Conservation (phyloP, 2,888 invertebrate species). For the Pyrrhosoma nymphula region DNA sequence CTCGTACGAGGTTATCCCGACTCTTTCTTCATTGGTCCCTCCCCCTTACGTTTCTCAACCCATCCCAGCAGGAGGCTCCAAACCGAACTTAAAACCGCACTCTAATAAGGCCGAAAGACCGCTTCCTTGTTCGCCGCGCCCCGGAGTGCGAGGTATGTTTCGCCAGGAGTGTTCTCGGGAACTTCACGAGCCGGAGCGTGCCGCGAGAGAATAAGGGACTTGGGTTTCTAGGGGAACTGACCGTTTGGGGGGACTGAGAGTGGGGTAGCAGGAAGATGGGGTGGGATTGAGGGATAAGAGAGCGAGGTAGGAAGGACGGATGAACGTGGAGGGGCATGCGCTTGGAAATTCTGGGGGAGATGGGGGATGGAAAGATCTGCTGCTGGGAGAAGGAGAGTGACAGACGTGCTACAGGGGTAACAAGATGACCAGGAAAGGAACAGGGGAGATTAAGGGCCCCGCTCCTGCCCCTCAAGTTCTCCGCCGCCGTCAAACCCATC, state of each 20-base stretch:
- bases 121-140: constrained; percentile 40
- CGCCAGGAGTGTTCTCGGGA: background rate
- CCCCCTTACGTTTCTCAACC: background rate
- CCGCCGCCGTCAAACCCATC: background rate
- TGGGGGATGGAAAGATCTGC: background rate
- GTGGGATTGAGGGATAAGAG: background rate
- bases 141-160: constrained; percentile 61
- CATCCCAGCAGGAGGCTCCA: background rate
- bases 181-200: background rate
- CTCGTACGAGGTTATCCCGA: background rate
- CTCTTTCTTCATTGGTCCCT: background rate
- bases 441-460: constrained; percentile 27
- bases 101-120: constrained; percentile 49
- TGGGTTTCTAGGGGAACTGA: background rate
- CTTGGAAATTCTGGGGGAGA: too few species aligned
- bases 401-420: constrained; percentile 55
- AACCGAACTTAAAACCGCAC: constrained; percentile 13
- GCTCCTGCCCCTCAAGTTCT: background rate
- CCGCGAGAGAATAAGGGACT: background rate
- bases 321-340: background rate
- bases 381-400: constrained; percentile 47
- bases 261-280: background rate
- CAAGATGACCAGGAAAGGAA: constrained; percentile 62
- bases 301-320: background rate
- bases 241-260: background rate